Evolutionary conservation across 2,888 invertebrate species (phyloP).

Genomic region (Troides aeacus): DNA sequence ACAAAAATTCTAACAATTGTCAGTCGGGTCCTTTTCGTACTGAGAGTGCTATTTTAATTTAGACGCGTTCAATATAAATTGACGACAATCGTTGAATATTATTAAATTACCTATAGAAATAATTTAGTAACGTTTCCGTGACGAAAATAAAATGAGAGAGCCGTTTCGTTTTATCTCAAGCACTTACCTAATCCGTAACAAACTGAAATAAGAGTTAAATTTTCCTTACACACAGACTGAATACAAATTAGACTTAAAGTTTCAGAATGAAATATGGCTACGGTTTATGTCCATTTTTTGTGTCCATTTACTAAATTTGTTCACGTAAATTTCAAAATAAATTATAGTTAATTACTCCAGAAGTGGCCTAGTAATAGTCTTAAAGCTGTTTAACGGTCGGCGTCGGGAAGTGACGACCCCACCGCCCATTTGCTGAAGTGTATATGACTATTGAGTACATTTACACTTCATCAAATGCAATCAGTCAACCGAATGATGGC

Average conservation of each 20-base stretch:
- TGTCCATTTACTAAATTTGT: neutral
- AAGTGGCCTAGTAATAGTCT: neutral
- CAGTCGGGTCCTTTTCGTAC: no score
- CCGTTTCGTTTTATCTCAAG: constrained; percentile 3
- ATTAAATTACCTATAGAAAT: neutral
- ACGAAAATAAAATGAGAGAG: constrained; percentile 12
- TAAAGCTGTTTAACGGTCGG: neutral
- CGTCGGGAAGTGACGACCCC: no score
- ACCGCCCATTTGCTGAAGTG: no score
- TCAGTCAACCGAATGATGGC: no score
- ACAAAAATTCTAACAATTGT: no score
- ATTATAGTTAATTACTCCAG: neutral
- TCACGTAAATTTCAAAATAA: neutral
- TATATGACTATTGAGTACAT: no score
- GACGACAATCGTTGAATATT: constrained; percentile 1
- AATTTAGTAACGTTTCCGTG: neutral
- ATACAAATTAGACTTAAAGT: constrained; percentile 13
- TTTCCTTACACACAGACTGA: constrained; percentile 3
- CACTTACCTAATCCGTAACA: constrained; percentile 12
- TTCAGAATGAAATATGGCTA: constrained; percentile 3
- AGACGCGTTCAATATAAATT: no score
- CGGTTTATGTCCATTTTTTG: neutral
- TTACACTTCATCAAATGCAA: no score
- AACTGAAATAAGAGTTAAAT: constrained; percentile 9
- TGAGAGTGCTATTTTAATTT: no score